These are phyloP conservation scores for Akabosia matsudoensis DNA, from an alignment of 1,140 invertebrate species.

Conservation along the genomic window DNA sequence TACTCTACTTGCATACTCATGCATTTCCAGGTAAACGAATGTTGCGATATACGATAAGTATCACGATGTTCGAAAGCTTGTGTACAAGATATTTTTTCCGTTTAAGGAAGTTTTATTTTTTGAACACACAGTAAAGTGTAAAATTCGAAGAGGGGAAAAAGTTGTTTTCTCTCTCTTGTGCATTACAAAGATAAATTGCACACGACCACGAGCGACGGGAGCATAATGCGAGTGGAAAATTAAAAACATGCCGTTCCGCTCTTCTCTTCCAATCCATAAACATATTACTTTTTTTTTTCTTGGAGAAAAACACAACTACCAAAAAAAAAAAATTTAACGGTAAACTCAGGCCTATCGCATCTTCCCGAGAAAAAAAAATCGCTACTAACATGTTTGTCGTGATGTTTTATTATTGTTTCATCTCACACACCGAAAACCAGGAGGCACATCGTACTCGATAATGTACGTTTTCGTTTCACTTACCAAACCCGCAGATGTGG, in stretches of 20 bases:
- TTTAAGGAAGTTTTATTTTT: too few relatives aligned
- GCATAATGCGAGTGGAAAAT: constrained; percentile 43
- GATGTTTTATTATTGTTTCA: neutral
- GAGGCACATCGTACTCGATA: constrained; percentile 16
- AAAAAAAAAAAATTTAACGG: too few relatives aligned
- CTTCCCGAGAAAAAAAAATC: too few relatives aligned
- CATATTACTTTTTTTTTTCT: neutral
- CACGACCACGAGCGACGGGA: constrained; percentile 43
- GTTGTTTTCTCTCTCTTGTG: constrained; percentile 29
- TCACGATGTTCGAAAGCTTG: too few relatives aligned
- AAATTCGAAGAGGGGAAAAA: constrained; percentile 25
- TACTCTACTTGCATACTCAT: too few relatives aligned
- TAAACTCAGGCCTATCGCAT: too few relatives aligned
- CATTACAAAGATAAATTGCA: constrained; percentile 40
- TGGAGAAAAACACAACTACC: neutral
- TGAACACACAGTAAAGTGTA: too few relatives aligned
- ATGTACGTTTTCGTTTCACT: constrained; percentile 2
- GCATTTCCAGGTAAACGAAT: too few relatives aligned
- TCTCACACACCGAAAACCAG: constrained; percentile 2
- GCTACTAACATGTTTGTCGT: neutral
- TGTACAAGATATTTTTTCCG: too few relatives aligned
- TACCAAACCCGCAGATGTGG: constrained; percentile 1
- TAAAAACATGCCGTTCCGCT: constrained; percentile 37
- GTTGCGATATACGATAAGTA: too few relatives aligned
- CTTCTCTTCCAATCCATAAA: constrained; percentile 23